Evolutionary conservation across 2,888 invertebrate genomes (phyloP).

Genomic region (Prenolepis imparis): DNA sequence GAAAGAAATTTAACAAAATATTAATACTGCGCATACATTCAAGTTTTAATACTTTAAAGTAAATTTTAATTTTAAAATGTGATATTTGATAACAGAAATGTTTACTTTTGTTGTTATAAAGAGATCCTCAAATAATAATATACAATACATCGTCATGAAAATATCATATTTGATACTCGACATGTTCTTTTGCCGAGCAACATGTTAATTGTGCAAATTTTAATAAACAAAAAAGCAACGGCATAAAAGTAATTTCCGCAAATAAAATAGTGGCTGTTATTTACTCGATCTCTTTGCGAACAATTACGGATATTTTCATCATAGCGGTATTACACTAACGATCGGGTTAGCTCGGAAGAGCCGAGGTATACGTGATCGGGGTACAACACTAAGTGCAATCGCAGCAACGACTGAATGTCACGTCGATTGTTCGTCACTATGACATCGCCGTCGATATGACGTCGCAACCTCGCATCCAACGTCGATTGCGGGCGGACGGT

Average conservation of each 20-base stretch:
- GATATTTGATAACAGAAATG: background rate
- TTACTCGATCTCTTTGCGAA: background rate
- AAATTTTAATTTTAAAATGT: background rate
- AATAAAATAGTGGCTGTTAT: background rate
- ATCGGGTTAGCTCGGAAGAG: conserved; percentile 23
- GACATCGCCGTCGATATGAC: conserved; percentile 54
- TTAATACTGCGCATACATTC: background rate
- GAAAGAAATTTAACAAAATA: background rate
- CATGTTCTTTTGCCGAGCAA: background rate
- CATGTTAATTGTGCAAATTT: background rate
- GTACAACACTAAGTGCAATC: conserved; percentile 40
- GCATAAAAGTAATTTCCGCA: background rate
- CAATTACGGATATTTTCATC: conserved; percentile 1
- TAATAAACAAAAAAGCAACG: background rate
- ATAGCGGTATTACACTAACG: conserved; percentile 16
- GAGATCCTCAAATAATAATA: background rate
- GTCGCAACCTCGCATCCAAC: conserved; percentile 46
- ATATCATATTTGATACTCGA: background rate
- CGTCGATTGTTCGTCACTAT: conserved; percentile 66
- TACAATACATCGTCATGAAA: background rate
- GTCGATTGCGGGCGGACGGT: conserved; percentile 43
- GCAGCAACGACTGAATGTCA: conserved; percentile 56
- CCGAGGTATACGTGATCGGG: conserved; percentile 53
- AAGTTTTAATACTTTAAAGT: background rate
- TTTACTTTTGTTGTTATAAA: background rate